Base-by-base conservation (phyloP, 2,888 invertebrate species). In the Noctua janthina region DNA sequence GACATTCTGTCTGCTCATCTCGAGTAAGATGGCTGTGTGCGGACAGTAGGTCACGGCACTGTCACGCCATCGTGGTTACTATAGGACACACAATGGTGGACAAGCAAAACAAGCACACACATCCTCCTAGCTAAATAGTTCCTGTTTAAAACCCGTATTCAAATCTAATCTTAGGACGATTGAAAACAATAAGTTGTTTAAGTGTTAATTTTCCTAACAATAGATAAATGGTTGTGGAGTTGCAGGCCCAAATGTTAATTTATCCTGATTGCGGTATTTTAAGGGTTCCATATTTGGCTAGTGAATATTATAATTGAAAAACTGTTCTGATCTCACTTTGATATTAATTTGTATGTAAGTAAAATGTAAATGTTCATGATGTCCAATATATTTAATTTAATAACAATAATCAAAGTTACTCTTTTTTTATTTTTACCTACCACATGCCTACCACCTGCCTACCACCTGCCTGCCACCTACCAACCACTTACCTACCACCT, bases 1-100 rank as follows among this genome's bases (percentile, higher is more conserved):
- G 96, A 0, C 96, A 96, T 82, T 96, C 96, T 0, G 96, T 96
- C 54, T 96, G 96, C 89, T 96, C 96, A 3, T 95, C 96, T 23
- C 91, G 95, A 73, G 96, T 96, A 1, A 94, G 95, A 83, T 96
- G 96, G 96, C 87, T 96, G 4, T 96, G 96, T 77, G 93, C 95
- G 0, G 96, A 96, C 86, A 96, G 95, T 85, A 88, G 96, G 2
- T 92, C 93, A 71, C 92, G 91, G 83, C 93, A 94, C 82, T 96
- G 96, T 84, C 95, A 95, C 78, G 96, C 96, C 4, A 94, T 96
- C 39, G 94, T 96, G 29, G 96, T 96, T 85, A 96, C 96, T 59
- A 96, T 96, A 54, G 96, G 96, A 7, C 92, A 92, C 78, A 96
- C 95, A 83, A 93, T 95, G 80, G 94, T 96, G 15, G 94, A 95